phyloP scores from a whole-genome alignment of 2,113 vertebrate species.

The Sitta europaea region DNA sequence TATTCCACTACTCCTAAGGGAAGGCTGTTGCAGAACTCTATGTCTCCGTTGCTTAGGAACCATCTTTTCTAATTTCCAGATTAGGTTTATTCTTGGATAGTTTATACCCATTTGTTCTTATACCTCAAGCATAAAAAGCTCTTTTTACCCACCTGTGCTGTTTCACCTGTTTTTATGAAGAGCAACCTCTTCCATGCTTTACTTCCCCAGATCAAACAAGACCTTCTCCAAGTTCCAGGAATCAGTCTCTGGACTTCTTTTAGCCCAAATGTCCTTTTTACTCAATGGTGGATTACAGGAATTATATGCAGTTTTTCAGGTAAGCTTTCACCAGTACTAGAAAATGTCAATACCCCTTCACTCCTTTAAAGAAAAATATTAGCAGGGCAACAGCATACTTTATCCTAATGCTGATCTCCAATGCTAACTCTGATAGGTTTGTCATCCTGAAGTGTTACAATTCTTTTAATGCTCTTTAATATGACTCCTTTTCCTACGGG shows the following conservation, averaged over 20 bases:
- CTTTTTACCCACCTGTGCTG: not conserved
- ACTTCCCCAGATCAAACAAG: not conserved
- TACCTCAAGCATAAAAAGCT: not conserved
- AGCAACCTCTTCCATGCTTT: not conserved
- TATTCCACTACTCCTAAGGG: slow-evolving; percentile 7
- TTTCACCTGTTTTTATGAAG: not conserved
- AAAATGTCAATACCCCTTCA: not conserved
- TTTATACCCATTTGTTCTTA: slow-evolving; percentile 10
- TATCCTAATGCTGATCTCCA: not conserved
- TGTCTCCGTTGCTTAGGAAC: slow-evolving; percentile 56
- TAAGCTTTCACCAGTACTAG: not conserved
- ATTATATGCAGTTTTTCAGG: not conserved
- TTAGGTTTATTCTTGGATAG: slow-evolving; percentile 45
- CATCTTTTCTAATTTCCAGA: slow-evolving; percentile 38
- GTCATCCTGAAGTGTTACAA: not conserved
- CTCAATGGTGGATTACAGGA: not conserved
- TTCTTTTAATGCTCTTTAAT: not conserved
- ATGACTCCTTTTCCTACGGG: not conserved
- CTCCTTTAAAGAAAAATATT: not conserved
- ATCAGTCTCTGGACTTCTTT: not conserved
- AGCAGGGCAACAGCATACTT: not conserved
- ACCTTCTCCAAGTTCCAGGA: not conserved
- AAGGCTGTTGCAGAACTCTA: slow-evolving; percentile 2
- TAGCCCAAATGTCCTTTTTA: not conserved
- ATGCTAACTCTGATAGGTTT: not conserved